These are phyloP conservation scores for Rhizomys pruinosus DNA, from an alignment of 2,113 vertebrate genomes.

Conservation along the genomic window DNA sequence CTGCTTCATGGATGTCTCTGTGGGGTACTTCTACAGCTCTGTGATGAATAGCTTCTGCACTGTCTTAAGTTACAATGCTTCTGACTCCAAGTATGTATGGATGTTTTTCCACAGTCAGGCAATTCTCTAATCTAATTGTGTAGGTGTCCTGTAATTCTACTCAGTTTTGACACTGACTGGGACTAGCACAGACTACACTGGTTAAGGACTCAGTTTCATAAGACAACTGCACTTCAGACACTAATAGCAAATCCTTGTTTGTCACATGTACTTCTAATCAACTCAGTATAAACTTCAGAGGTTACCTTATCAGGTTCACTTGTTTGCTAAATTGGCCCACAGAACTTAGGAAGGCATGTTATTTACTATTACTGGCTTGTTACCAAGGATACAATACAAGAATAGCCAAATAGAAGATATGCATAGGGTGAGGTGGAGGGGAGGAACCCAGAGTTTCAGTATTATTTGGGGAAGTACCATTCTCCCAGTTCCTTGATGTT, in stretches of 20 bases:
- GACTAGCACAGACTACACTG: too few species aligned
- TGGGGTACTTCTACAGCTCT: too few species aligned
- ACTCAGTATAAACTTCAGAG: neutral
- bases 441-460: neutral
- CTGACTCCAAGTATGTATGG: too few species aligned
- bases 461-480: fast-evolving
- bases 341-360: neutral
- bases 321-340: neutral
- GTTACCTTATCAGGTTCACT: neutral
- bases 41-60: too few species aligned
- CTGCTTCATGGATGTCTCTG: too few species aligned
- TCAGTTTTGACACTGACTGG: too few species aligned
- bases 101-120: too few species aligned
- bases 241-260: too few species aligned
- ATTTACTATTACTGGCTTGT: neutral
- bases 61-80: too few species aligned
- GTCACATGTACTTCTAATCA: neutral
- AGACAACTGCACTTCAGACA: neutral
- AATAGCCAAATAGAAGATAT: neutral
- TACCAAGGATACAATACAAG: neutral
- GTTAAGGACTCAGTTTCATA: too few species aligned
- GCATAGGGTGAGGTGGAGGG: neutral
- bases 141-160: too few species aligned
- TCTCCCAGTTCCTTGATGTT: neutral
- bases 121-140: too few species aligned